A percentile compares a stretch with the other conserved stretches of the same genome.
Conservation (phyloP, 2,797 vertebrate species). For the Melanotaenia boesemani region DNA sequence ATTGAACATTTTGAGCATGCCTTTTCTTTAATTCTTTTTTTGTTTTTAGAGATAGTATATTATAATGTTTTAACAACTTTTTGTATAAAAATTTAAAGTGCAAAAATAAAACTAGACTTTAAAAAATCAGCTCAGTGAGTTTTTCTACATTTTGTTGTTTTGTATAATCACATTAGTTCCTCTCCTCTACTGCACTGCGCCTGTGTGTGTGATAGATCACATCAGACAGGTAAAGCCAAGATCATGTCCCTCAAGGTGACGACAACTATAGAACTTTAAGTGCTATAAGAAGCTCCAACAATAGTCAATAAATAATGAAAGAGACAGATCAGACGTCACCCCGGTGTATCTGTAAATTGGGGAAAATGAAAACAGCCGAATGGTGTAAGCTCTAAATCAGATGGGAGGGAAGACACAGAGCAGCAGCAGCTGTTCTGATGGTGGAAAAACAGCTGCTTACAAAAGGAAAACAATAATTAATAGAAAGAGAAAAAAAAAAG, state of each 20-base stretch:
- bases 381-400: neutral
- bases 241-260: neutral
- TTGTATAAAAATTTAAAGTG: neutral
- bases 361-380: neutral
- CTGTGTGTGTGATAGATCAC: too few species aligned
- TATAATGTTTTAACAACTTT: too few species aligned
- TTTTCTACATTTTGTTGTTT: too few species aligned
- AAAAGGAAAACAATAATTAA: neutral
- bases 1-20: too few species aligned
- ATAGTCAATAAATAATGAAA: neutral
- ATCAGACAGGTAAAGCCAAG: too few species aligned
- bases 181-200: too few species aligned
- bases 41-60: too few species aligned
- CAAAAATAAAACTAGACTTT: neutral
- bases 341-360: neutral
- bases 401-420: neutral
- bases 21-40: too few species aligned
- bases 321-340: neutral
- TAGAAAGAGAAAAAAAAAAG: neutral
- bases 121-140: too few species aligned
- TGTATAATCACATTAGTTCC: too few species aligned
- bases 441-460: neutral
- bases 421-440: neutral
- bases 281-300: too few species aligned
- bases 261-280: neutral